phyloP scores from a whole-genome alignment of 2,113 vertebrate genomes.

The Crypturellus undulatus region DNA sequence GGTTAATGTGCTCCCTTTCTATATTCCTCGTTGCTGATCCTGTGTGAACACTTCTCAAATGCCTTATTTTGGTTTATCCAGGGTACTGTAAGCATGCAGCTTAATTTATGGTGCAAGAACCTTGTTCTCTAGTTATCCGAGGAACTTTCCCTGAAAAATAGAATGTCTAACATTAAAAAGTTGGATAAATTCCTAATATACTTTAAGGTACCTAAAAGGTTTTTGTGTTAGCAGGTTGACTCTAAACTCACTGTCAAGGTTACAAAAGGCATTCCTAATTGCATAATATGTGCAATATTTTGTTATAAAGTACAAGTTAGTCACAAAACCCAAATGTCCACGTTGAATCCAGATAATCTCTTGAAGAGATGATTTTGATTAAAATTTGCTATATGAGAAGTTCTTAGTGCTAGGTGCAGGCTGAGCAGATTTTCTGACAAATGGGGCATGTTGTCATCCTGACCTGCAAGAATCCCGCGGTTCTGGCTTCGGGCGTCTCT shows the following conservation, averaged over 20 bases:
- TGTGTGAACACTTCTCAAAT: background rate
- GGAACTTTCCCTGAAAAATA: background rate
- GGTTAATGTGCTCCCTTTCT: background rate
- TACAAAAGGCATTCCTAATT: background rate
- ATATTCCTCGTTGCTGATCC: background rate
- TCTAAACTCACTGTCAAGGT: background rate
- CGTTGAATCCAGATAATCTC: background rate
- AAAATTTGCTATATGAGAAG: background rate
- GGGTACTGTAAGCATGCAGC: fast-evolving
- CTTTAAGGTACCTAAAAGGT: background rate
- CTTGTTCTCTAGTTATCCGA: background rate
- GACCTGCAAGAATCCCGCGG: background rate
- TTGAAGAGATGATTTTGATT: background rate
- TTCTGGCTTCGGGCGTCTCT: constrained; percentile 18
- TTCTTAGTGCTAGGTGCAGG: background rate
- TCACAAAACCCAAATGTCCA: background rate
- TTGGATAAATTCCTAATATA: background rate
- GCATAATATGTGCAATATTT: fast-evolving
- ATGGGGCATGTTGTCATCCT: background rate
- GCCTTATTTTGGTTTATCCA: background rate
- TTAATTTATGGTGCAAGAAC: background rate
- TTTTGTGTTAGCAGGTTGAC: background rate
- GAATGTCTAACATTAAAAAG: background rate
- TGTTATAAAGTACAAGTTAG: background rate
- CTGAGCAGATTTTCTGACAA: constrained; percentile 31